These are phyloP conservation scores for Himalopsyche tibetana DNA, from an alignment of 2,888 invertebrate species.

Conservation along the genomic window DNA sequence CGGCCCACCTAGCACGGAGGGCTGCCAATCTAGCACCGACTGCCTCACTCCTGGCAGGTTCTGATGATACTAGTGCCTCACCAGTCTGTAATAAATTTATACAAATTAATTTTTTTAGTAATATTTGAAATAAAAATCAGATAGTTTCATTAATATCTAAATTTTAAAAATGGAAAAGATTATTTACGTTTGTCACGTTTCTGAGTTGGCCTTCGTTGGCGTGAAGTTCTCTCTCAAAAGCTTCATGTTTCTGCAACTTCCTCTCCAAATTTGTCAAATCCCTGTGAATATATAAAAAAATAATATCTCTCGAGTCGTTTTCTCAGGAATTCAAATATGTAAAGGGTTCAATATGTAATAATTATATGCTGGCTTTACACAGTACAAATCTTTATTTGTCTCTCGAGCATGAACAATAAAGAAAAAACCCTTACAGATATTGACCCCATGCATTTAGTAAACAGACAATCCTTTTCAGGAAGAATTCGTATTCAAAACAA, in stretches of 20 bases:
- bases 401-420: neutral
- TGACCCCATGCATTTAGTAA: too few relatives aligned
- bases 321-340: neutral
- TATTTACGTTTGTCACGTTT: slow-evolving; percentile 86
- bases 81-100: slow-evolving; percentile 71
- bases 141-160: neutral
- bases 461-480: too few relatives aligned
- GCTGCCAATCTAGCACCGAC: slow-evolving; percentile 89
- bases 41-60: slow-evolving; percentile 80
- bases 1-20: slow-evolving; percentile 91
- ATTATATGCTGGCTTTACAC: too few relatives aligned
- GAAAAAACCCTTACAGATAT: neutral
- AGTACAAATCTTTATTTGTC: too few relatives aligned
- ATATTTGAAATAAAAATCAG: neutral
- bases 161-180: neutral
- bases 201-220: slow-evolving; percentile 96
- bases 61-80: slow-evolving; percentile 73
- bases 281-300: slow-evolving; percentile 70
- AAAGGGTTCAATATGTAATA: too few relatives aligned
- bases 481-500: too few relatives aligned
- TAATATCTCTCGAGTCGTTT: neutral
- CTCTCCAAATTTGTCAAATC: slow-evolving; percentile 93
- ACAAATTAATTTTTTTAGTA: neutral
- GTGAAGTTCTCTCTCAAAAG: slow-evolving; percentile 95
- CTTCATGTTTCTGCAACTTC: slow-evolving; percentile 96